Conservation (phyloP, 2,888 invertebrate species). For the Hecatera dysodea region DNA sequence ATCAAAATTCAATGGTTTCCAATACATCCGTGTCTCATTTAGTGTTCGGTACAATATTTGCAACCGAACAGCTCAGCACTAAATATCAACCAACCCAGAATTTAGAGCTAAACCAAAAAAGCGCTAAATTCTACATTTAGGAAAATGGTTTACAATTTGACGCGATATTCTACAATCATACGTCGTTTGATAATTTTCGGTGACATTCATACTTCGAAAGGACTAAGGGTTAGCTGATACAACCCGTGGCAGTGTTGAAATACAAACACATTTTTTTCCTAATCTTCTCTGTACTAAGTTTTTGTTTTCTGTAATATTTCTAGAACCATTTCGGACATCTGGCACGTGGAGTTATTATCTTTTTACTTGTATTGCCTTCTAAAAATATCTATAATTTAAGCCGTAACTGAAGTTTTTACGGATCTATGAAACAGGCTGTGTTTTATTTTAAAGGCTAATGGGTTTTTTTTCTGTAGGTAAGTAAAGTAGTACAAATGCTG, state of each 20-base stretch:
- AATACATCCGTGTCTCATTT: no score
- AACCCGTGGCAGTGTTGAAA: slow-evolving; percentile 2
- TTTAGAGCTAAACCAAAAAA: no score
- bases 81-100: no score
- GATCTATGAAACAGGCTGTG: slow-evolving; percentile 19
- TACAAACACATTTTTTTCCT: slow-evolving; percentile 9
- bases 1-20: no score
- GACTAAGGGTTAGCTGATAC: background rate
- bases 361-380: slow-evolving; percentile 37
- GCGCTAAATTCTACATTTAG: no score
- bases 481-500: slow-evolving; percentile 9
- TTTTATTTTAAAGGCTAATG: slow-evolving; percentile 34
- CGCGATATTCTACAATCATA: no score
- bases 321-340: slow-evolving; percentile 46
- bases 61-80: no score
- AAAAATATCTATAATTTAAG: slow-evolving; percentile 40
- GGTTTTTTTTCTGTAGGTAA: slow-evolving; percentile 17
- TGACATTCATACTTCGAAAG: slow-evolving; percentile 1
- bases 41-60: no score
- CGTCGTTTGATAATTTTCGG: no score
- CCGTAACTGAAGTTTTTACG: slow-evolving; percentile 36
- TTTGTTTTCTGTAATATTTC: slow-evolving; percentile 29
- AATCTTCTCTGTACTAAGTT: slow-evolving; percentile 1
- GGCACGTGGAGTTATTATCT: slow-evolving; percentile 30
- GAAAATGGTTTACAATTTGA: no score